Evolutionary conservation across 2,888 invertebrate species (phyloP), one percentile per base, ranked within the genome.

Genomic region (Tipula vernalis): DNA sequence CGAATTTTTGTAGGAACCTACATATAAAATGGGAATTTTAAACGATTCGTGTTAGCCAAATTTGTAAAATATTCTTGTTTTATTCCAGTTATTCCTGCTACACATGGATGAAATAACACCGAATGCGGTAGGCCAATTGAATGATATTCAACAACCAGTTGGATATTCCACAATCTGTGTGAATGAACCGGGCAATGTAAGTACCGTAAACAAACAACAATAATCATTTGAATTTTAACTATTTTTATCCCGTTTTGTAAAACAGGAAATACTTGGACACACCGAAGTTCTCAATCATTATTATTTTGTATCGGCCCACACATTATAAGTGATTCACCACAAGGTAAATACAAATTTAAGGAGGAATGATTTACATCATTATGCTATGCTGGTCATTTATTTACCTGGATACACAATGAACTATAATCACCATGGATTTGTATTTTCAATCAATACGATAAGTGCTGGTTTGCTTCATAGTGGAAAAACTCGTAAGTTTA

Each of bases 321-420:
- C 89, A 94, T 97, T 10, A 93, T 94, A 47, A 94, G 94, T 0
- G 93, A 95, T 1, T 92, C 93, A 36, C 95, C 95, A 36, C 94
- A 95, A 89, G 95, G 93, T 84, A 93, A 93, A 88, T 93, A 93
- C 90, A 94, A 94, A 88, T 94, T 94, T 18, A 92, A 93, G 42
- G 96, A 96, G 88, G 97, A 98, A 91, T 94, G 94, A 87, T 97
- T 97, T 89, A 94, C 95, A 10, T 96, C 97, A 0, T 92, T 97
- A 0, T 96, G 97, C 90, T 98, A 98, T 90, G 96, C 97, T 0
- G 98, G 98, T 2, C 95, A 96, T 89, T n/a, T n/a, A n/a, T n/a
- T 91, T 98, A 89, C 97, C 97, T 0, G 97, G 98, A 0, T 97
- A 97, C 90, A 97, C 97, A 3, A 97, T 97, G 96, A 96, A 95